A percentile compares a stretch with the other conserved stretches of the same genome.
These are phyloP conservation scores for Alethe diademata DNA, from an alignment of 2,113 vertebrate genomes.

Conservation along the genomic window DNA sequence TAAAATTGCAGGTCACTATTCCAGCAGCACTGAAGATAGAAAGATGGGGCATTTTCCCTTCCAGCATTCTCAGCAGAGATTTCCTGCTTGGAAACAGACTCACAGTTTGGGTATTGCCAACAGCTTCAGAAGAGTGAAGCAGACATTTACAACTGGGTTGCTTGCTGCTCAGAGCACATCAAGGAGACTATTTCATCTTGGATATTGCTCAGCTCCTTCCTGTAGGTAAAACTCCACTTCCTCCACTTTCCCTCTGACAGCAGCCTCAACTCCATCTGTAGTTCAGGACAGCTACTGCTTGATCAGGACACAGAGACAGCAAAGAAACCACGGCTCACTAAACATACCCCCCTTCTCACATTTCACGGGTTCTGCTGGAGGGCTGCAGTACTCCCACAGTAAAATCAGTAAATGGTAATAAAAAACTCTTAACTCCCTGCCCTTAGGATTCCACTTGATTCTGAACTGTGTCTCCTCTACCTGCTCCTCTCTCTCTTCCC, in stretches of 20 bases:
- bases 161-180: background rate
- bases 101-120: background rate
- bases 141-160: background rate
- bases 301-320: background rate
- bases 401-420: background rate
- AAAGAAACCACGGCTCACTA: background rate
- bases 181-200: background rate
- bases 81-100: background rate
- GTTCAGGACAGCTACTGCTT: background rate
- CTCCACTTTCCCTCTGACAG: background rate
- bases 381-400: background rate
- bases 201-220: background rate
- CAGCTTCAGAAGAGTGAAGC: background rate
- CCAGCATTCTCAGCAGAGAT: background rate
- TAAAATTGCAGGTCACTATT: background rate
- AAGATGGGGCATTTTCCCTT: background rate
- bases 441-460: background rate
- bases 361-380: background rate
- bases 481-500: background rate
- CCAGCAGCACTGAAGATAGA: background rate
- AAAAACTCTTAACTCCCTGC: background rate
- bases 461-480: background rate
- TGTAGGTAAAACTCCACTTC: background rate
- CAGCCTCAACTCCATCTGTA: rapidly evolving
- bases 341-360: background rate